Base-by-base conservation (phyloP, 2,888 invertebrate genomes). In the Diachrysia chrysitis region DNA sequence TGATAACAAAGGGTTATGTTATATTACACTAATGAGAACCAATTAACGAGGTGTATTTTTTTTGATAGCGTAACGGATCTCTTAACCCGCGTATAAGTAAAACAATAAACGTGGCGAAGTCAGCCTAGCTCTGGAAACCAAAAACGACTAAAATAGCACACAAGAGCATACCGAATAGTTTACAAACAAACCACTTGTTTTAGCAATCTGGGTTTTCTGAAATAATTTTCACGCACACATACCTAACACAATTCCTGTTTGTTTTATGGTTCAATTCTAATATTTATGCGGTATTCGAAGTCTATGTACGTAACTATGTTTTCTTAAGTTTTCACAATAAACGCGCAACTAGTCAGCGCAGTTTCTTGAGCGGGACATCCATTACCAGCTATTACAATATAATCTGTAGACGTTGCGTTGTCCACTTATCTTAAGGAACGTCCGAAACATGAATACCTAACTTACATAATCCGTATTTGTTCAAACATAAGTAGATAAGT, bases 401-500 rank as follows among this genome's bases (percentile, higher is more conserved):
- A 19, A 51, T 51, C 48, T 51, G 48, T 10, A 51, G 19, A 51
- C 19, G 16, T 42, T 53, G 17, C 17, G 46, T 59, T 57, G 62
- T 62, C 57, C 59, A 76, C 58, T 64, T 66, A 55, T 54, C 23
- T 35, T 57, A 51, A 35, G 29, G 37, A 69, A 67, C 54, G 63
- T 69, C 67, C 68, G 51, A 65, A 65, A 55, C 25, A 63, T 63
- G 68, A 76, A 68, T 63, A 71, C 55, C 19, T 0, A 46, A 58
- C 56, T 81, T 74, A 69, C 74, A 77, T 76, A 81, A 83, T 70
- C 64, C 68, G 62, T 59, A 64, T 79, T 69, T 82, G 69, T 71
- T 66, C 68, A 65, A 74, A 73, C 78, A 61, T 66, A 72, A 69
- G 63, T 69, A 66, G 66, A 73, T 75, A 78, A 78, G 69, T 71